Conservation (phyloP, 2,113 vertebrate genomes). For the Solea solea region DNA sequence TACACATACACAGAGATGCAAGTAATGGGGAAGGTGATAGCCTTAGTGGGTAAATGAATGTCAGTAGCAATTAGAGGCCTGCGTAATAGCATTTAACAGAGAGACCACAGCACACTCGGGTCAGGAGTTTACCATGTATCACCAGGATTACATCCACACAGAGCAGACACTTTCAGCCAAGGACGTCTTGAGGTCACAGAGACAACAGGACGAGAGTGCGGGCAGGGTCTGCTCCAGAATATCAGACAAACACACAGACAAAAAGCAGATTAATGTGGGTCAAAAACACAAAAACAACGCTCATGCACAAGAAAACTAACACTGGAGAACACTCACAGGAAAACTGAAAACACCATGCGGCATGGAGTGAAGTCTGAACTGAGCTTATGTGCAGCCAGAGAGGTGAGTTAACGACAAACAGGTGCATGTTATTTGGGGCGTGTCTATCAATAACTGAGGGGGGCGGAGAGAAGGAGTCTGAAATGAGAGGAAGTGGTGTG, state of each 20-base stretch:
- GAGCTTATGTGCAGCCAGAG: too few species aligned
- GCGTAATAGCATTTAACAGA: slow-evolving; percentile 69
- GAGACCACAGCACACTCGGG: slow-evolving; percentile 64
- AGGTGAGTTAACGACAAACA: too few species aligned
- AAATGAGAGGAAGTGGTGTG: too few species aligned
- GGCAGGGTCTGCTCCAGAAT: slow-evolving; percentile 2
- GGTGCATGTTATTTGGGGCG: too few species aligned
- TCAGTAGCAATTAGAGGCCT: slow-evolving; percentile 81
- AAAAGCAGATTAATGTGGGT: slow-evolving; percentile 48
- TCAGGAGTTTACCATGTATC: slow-evolving; percentile 79
- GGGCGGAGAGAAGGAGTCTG: too few species aligned
- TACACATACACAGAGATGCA: slow-evolving; percentile 32
- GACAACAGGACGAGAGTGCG: slow-evolving; percentile 48
- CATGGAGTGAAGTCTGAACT: too few species aligned
- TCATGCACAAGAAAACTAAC: too few species aligned
- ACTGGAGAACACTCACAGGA: too few species aligned
- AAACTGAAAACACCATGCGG: too few species aligned
- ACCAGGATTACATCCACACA: slow-evolving; percentile 73
- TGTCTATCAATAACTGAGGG: too few species aligned
- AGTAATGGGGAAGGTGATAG: slow-evolving; percentile 74
- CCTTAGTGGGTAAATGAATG: slow-evolving; percentile 81
- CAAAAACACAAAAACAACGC: neutral
- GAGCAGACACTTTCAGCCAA: slow-evolving; percentile 68
- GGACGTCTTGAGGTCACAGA: slow-evolving; percentile 78
- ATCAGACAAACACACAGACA: slow-evolving; percentile 18